Evolutionary conservation across 2,888 invertebrate genomes (phyloP), one percentile per base, ranked within the genome.

Genomic region (Priocnemis perturbator): DNA sequence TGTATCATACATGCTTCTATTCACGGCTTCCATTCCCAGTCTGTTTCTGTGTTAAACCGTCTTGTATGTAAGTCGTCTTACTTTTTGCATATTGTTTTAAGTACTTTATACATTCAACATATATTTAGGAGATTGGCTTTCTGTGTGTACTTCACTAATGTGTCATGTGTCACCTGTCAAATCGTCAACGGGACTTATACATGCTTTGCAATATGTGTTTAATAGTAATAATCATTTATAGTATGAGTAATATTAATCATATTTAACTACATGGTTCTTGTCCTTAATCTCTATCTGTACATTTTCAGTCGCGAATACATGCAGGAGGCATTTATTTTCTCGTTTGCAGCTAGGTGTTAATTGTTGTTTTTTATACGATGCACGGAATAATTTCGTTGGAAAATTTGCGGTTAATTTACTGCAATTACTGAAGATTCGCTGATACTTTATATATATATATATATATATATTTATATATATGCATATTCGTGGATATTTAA

Each of bases 1-100:
- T 69, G 59, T 78, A 65, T 67, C 69, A 59, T 72, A 66, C 45
- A 64, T 50, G 52, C 60, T 64, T 47, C 68, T 67, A 63, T 66
- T 61, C 60, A 71, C 30, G 20, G 50, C 50, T 63, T 69, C 60
- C 37, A 58, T 50, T 60, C 26, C 15, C 58, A 56, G 21, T 52
- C 58, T 58, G 59, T 57, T 55, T 55, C 30, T 65, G 58, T 60
- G n/a, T 57, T 62, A 15, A 20, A 72, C 63, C 55, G 20, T 37
- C 52, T 59, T 58, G 30, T 56, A 52, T 26, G 14, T 58, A 15
- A 21, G 37, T 21, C 45, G n/a, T 15, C 21, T 45, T 21, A 58
- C 4, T 20, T 45, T 14, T 45, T 58, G 3, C 37, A 11, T 61
- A 56, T 59, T 21, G 55, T 61, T 64, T 73, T 78, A 76, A 79